Conservation (phyloP, 1,140 invertebrate species). For the Spodoptera litura region DNA sequence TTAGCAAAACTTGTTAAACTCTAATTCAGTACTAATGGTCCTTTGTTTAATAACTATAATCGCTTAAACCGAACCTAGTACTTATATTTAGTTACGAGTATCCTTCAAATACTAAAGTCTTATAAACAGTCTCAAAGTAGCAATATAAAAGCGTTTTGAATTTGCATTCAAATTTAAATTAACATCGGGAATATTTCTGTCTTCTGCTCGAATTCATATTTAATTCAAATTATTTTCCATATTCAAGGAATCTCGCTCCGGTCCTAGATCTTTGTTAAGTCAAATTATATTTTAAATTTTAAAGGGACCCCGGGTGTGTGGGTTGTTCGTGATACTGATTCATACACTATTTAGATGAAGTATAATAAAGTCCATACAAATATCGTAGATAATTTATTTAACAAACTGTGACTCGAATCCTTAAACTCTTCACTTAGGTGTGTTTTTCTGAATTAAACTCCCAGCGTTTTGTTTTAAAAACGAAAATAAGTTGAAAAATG, state of each 20-base stretch:
- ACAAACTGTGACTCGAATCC: too few species aligned
- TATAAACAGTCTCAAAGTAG: slow-evolving; percentile 18
- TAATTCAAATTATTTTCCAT: slow-evolving; percentile 48
- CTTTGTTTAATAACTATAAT: background rate
- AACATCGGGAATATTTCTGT: slow-evolving; percentile 28
- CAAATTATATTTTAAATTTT: background rate
- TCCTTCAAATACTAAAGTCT: slow-evolving; percentile 23
- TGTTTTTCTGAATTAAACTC: too few species aligned
- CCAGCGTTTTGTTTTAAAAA: too few species aligned
- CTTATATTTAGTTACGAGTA: background rate
- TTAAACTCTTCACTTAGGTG: too few species aligned
- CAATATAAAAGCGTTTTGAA: slow-evolving; percentile 36
- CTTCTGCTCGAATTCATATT: slow-evolving; percentile 28
- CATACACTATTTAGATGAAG: too few species aligned
- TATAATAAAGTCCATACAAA: too few species aligned
- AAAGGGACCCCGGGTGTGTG: background rate
- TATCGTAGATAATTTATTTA: too few species aligned
- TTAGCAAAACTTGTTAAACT: slow-evolving; percentile 2
- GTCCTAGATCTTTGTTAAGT: slow-evolving; percentile 4
- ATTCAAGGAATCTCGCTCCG: slow-evolving; percentile 25
- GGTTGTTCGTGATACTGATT: too few species aligned
- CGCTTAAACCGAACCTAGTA: background rate
- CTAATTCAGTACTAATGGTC: slow-evolving; percentile 1
- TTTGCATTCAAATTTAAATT: slow-evolving; percentile 39
- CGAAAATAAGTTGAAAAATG: too few species aligned